Percentiles rank a stretch among this genome's conserved stretches.
phyloP scores from a whole-genome alignment of 2,888 invertebrate species.

The Aphelenchoides bicaudatus region DNA sequence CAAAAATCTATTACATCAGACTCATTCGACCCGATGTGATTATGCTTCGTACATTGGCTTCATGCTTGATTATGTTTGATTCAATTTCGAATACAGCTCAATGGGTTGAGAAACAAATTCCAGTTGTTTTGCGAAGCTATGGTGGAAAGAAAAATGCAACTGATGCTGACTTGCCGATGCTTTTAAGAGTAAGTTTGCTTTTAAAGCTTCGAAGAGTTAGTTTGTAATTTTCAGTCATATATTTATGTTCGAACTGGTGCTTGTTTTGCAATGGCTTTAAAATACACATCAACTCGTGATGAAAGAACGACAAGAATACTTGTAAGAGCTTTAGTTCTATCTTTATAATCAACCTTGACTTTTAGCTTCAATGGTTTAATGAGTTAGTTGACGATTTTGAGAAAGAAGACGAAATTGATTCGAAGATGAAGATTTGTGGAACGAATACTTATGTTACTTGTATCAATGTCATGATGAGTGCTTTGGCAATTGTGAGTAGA shows the following conservation, averaged over 20 bases:
- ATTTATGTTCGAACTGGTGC: conserved; percentile 92
- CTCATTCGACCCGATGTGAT: conserved; percentile 67
- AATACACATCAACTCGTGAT: conserved; percentile 87
- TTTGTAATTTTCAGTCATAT: conserved; percentile 75
- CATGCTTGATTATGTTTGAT: conserved; percentile 46
- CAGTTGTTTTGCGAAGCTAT: conserved; percentile 31
- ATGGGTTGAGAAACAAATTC: conserved; percentile 42
- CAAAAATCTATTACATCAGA: conserved; percentile 83
- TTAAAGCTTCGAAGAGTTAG: conserved; percentile 15
- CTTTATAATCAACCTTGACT: neutral
- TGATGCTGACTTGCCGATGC: conserved; percentile 7
- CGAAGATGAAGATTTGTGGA: conserved; percentile 68
- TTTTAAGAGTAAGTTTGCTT: conserved; percentile 15
- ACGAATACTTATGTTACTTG: conserved; percentile 84
- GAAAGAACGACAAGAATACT: conserved; percentile 76
- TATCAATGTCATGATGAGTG: conserved; percentile 76
- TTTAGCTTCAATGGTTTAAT: neutral
- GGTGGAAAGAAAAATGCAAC: conserved; percentile 5
- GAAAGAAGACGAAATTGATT: neutral
- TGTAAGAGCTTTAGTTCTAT: conserved; percentile 54
- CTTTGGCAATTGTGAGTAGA: conserved; percentile 73
- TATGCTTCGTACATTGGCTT: conserved; percentile 42
- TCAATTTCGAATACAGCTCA: conserved; percentile 35
- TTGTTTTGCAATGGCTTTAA: conserved; percentile 84
- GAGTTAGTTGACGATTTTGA: neutral